These are phyloP conservation scores for Bubalus kerabau DNA, from an alignment of 2,113 vertebrate species.

Conservation along the genomic window DNA sequence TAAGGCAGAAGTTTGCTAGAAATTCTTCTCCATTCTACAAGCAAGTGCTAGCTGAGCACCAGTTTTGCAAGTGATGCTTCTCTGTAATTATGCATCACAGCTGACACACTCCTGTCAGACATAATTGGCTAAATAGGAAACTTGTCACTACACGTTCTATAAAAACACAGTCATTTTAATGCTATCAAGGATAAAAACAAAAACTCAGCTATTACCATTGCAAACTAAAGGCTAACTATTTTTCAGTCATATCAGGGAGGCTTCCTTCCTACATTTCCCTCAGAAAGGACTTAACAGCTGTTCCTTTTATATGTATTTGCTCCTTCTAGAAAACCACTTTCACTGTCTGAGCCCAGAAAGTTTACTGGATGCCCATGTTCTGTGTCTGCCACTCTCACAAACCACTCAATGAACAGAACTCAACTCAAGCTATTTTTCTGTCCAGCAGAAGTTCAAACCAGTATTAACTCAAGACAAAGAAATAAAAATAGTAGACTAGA, in stretches of 20 bases:
- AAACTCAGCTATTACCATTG: neutral
- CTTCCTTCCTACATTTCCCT: neutral
- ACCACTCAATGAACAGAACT: neutral
- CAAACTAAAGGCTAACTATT: neutral
- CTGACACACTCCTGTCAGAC: neutral
- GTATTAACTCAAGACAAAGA: conserved; percentile 30
- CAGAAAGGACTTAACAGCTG: neutral
- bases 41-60: neutral
- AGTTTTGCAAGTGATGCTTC: neutral
- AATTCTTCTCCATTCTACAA: neutral
- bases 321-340: neutral
- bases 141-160: neutral
- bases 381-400: neutral
- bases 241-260: neutral
- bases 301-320: neutral
- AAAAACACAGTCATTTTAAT: conserved; percentile 40
- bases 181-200: neutral
- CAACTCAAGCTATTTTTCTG: neutral
- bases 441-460: conserved; percentile 5
- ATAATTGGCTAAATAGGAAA: conserved; percentile 28
- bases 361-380: neutral
- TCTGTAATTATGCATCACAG: neutral
- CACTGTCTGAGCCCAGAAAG: neutral
- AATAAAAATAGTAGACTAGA: neutral
- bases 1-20: neutral